These are phyloP conservation scores for Plusia festucae DNA, from an alignment of 2,888 invertebrate species.

Conservation along the genomic window DNA sequence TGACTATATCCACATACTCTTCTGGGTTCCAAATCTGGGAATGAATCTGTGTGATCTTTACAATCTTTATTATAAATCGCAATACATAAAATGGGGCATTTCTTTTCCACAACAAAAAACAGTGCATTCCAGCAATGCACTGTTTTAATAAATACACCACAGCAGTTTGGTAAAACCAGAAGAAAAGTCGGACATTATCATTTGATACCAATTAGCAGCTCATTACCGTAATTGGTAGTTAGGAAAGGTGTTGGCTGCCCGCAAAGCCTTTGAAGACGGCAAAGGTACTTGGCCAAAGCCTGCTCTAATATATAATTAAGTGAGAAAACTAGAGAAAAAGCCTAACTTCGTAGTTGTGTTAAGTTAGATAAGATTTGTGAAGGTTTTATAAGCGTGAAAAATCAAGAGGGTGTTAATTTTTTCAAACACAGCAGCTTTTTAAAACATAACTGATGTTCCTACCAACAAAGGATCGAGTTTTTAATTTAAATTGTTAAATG, in stretches of 20 bases:
- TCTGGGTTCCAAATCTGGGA: too few species aligned
- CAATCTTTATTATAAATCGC: too few species aligned
- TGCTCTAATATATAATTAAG: neutral
- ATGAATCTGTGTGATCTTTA: too few species aligned
- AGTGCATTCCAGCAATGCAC: too few species aligned
- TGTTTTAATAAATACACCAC: neutral
- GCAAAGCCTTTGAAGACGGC: neutral
- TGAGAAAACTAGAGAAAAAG: neutral
- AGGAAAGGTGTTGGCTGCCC: neutral
- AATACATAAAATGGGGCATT: too few species aligned
- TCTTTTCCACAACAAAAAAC: too few species aligned
- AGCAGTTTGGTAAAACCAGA: neutral
- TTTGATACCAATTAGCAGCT: conserved; percentile 5
- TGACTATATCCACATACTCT: too few species aligned
- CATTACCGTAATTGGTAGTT: neutral
- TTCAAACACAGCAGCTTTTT: too few species aligned
- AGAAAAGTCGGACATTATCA: neutral
- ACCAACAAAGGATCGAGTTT: too few species aligned
- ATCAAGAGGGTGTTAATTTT: too few species aligned
- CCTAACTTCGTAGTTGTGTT: neutral
- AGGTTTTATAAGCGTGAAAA: neutral
- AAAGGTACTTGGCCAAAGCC: neutral
- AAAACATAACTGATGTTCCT: too few species aligned
- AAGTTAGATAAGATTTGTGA: neutral
- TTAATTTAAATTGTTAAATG: too few species aligned